These are phyloP conservation scores for Zygogramma bicolorata DNA, from an alignment of 2,888 invertebrate species.

Conservation along the genomic window DNA sequence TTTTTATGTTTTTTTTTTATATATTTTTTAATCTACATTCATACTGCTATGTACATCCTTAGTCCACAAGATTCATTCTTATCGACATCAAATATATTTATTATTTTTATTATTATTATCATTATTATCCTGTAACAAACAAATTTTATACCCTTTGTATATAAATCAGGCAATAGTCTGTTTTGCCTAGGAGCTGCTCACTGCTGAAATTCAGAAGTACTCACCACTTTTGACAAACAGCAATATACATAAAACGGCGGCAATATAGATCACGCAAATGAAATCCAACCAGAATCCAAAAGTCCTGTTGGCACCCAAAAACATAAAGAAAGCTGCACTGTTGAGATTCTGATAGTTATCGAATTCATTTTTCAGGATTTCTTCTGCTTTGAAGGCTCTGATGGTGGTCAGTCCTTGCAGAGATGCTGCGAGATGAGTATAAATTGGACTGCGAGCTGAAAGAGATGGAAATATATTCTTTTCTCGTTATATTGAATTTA, in stretches of 20 bases:
- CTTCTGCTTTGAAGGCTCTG: conserved; percentile 60
- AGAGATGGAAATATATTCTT: too few species aligned
- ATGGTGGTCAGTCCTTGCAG: conserved; percentile 64
- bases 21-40: too few species aligned
- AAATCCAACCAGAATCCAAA: conserved; percentile 79
- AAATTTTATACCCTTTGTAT: conserved; percentile 17
- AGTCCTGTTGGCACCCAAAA: conserved; percentile 73
- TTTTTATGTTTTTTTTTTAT: too few species aligned
- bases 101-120: too few species aligned
- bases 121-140: too few species aligned
- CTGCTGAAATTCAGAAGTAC: conserved; percentile 42
- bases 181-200: too few species aligned
- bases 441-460: conserved; percentile 62
- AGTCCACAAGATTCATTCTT: too few species aligned
- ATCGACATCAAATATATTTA: too few species aligned
- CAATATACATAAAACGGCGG: conserved; percentile 74
- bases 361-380: conserved; percentile 61
- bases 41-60: too few species aligned
- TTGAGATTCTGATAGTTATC: conserved; percentile 55
- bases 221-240: conserved; percentile 72
- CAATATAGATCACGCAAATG: conserved; percentile 75
- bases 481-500: too few species aligned
- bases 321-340: conserved; percentile 79
- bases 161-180: background rate
- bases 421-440: conserved; percentile 62